phyloP scores from a whole-genome alignment of 2,113 vertebrate genomes.

The Serilophus lunatus region DNA sequence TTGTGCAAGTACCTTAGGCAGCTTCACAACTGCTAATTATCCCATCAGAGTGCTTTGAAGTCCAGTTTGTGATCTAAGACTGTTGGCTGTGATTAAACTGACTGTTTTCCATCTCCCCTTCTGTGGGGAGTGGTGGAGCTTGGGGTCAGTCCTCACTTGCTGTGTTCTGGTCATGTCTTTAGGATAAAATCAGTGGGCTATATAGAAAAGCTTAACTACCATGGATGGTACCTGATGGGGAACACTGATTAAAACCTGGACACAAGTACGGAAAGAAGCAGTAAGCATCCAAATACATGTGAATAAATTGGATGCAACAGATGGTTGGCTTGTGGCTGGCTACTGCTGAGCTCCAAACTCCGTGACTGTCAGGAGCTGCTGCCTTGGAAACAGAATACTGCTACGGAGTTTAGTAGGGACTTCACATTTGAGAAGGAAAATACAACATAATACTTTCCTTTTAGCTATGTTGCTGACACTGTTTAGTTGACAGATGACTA shows the following conservation, averaged over 20 bases:
- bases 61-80: not conserved
- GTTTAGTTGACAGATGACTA: not conserved
- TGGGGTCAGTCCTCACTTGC: not conserved
- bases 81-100: not conserved
- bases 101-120: not conserved
- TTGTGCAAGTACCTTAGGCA: not conserved
- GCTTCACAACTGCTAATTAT: not conserved
- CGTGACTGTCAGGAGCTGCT: not conserved
- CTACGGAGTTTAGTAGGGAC: not conserved
- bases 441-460: rapidly evolving
- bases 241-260: not conserved
- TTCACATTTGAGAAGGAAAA: not conserved
- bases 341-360: not conserved
- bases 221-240: not conserved
- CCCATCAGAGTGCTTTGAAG: not conserved
- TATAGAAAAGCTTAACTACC: not conserved
- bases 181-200: not conserved
- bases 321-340: not conserved
- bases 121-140: not conserved
- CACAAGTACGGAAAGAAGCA: not conserved
- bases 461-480: not conserved
- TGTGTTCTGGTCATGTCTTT: not conserved
- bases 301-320: not conserved
- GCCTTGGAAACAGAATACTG: not conserved
- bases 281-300: not conserved